These are phyloP conservation scores for Heliconius erato DNA, from an alignment of 2,888 invertebrate species.

Conservation along the genomic window DNA sequence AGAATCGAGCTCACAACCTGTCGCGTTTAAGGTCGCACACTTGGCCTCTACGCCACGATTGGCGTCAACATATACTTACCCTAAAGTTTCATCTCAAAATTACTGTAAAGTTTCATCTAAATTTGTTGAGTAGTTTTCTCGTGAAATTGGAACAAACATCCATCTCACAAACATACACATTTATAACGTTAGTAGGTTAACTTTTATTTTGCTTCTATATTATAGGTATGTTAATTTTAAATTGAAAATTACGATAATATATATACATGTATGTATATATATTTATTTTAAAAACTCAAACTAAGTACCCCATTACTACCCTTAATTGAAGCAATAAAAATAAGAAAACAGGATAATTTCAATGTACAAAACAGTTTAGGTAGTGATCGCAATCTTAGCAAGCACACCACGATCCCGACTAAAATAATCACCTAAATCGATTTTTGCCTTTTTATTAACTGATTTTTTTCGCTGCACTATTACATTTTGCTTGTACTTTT, in stretches of 20 bases:
- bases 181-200: too few relatives aligned
- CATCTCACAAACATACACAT: too few relatives aligned
- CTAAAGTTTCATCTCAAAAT: too few relatives aligned
- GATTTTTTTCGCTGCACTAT: constrained; percentile 1
- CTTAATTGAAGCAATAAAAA: constrained; percentile 14
- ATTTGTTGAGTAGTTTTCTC: too few relatives aligned
- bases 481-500: not conserved
- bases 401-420: constrained; percentile 69
- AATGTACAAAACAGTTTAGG: constrained; percentile 55
- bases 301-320: not conserved
- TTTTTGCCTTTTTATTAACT: constrained; percentile 64
- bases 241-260: not conserved
- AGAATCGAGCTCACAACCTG: too few relatives aligned
- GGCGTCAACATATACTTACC: too few relatives aligned
- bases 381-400: constrained; percentile 73
- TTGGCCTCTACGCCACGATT: too few relatives aligned
- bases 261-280: too few relatives aligned
- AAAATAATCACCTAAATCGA: constrained; percentile 67
- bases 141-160: too few relatives aligned
- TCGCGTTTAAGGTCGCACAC: too few relatives aligned
- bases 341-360: constrained; percentile 5
- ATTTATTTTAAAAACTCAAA: not conserved
- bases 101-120: too few relatives aligned
- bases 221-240: not conserved
- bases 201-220: too few relatives aligned